phyloP scores from a whole-genome alignment of 1,140 invertebrate species.

The Drosophila bifasciata region DNA sequence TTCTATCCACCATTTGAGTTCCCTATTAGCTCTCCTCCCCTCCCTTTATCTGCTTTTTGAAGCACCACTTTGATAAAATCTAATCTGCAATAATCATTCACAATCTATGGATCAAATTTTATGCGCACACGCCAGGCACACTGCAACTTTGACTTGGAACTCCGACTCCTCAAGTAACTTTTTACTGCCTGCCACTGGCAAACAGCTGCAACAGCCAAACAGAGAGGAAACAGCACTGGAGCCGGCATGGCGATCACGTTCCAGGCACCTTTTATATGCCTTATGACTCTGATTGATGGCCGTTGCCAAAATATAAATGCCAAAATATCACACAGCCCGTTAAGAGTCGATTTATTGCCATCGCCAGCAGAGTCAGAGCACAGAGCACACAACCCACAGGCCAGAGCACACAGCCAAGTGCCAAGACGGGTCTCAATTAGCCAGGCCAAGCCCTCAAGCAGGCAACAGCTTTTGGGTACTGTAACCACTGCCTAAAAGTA shows the following conservation, averaged over 20 bases:
- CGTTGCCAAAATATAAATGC: conserved; percentile 57
- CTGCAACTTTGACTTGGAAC: conserved; percentile 1
- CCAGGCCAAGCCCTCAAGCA: conserved; percentile 24
- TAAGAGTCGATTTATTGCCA: conserved; percentile 53
- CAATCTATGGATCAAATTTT: conserved; percentile 26
- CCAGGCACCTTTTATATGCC: conserved; percentile 49
- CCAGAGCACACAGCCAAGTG: conserved; percentile 5
- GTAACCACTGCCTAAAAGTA: conserved; percentile 24
- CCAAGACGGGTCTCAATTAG: conserved; percentile 20
- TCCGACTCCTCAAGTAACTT: conserved; percentile 16
- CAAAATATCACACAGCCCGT: conserved; percentile 64
- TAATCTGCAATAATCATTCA: conserved; percentile 16
- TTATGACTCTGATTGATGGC: conserved; percentile 64
- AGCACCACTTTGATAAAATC: not conserved
- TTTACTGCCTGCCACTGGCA: conserved; percentile 24
- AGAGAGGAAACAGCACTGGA: not conserved
- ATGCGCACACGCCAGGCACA: conserved; percentile 13
- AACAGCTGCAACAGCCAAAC: conserved; percentile 2
- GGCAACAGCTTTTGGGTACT: conserved; percentile 3
- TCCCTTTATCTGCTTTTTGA: no score
- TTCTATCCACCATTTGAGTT: no score
- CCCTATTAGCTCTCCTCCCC: no score
- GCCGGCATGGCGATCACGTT: conserved; percentile 60
- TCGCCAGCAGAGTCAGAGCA: conserved; percentile 32
- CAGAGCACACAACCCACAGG: conserved; percentile 35